Base-by-base conservation (phyloP, 2,113 vertebrate genomes). In the Oceanodroma tethys region DNA sequence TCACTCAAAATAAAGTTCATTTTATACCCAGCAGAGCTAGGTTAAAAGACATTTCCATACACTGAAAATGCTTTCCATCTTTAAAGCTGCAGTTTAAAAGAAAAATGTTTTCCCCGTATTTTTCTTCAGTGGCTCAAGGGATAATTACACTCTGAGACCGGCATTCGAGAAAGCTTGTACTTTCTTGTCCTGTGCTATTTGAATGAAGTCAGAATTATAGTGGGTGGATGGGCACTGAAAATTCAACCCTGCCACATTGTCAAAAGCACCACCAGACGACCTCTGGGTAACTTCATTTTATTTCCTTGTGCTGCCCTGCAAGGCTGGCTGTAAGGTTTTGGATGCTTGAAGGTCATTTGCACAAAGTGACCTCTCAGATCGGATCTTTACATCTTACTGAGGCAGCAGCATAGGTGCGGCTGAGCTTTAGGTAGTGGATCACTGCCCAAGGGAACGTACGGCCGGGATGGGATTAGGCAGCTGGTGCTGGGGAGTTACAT, bases 1-100 rank as follows among this genome's bases (percentile, higher is more conserved):
- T 98, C 98, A 98, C 97, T 98, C 98, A 98, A 98, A 99, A 98
- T 98, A 98, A 98, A 97, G 93, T 98, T 96, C 88, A 91, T 96
- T 97, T 97, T 95, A 95, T 95, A 97, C 97, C 95, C 97, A 95
- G 97, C 96, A 97, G 96, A 97, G 95, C 96, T 95, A 88, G 89
- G 95, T 90, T 90, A 93, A 91, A 95, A 94, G 80, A 81, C 73
- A 52, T 92, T 95, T 96, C 92, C 95, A 96, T 93, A 89, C 42
- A 72, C 76, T 73, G 95, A 87, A 79, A 95, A 87, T 68, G 76
- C 34, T 96, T 96, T 96, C 90, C 67, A 43, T 74, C 66, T 80
- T 92, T 84, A 63, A 94, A 72, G 47, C 52, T 40, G 62, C 76
- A 53, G 67, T 80, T 89, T 91, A 27, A 62, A 86, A 96, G 91